Conservation (phyloP, 2,113 vertebrate genomes). For the Polypterus bichir region DNA sequence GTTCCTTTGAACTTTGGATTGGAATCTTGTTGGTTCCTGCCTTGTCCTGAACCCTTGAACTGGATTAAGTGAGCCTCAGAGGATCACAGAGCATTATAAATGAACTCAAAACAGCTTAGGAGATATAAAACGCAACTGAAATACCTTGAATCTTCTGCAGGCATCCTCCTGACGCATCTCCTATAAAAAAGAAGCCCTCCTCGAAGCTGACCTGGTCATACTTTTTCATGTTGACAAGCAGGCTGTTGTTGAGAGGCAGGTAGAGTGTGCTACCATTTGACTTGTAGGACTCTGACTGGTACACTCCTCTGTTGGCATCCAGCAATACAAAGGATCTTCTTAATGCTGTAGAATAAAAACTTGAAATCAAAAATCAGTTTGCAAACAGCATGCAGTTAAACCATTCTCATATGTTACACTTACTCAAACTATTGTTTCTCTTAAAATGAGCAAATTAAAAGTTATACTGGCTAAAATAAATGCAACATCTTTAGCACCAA, state of each 20-base stretch:
- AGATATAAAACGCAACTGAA: background rate
- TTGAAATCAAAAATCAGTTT: no score
- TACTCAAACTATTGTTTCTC: no score
- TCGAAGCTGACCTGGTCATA: slow-evolving; percentile 40
- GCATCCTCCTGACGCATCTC: slow-evolving; percentile 26
- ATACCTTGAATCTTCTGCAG: slow-evolving; percentile 33
- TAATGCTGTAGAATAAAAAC: background rate
- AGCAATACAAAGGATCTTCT: slow-evolving; percentile 23
- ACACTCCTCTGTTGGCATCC: slow-evolving; percentile 28
- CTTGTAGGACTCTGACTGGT: slow-evolving; percentile 31
- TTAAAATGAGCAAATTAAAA: no score
- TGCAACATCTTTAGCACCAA: no score
- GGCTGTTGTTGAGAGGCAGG: slow-evolving; percentile 21
- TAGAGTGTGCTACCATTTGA: slow-evolving; percentile 34
- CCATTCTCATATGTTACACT: no score
- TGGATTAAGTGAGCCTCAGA: background rate
- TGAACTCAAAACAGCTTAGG: background rate
- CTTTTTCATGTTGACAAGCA: slow-evolving; percentile 31
- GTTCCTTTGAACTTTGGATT: background rate
- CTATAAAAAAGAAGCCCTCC: slow-evolving; percentile 31
- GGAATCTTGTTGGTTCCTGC: background rate
- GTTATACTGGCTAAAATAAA: no score
- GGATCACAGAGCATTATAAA: background rate
- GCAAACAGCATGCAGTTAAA: no score
- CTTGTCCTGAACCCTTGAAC: background rate